Percentiles rank a stretch among this genome's conserved stretches.
phyloP scores from a whole-genome alignment of 2,888 invertebrate genomes.

The Macrophya annulata region DNA sequence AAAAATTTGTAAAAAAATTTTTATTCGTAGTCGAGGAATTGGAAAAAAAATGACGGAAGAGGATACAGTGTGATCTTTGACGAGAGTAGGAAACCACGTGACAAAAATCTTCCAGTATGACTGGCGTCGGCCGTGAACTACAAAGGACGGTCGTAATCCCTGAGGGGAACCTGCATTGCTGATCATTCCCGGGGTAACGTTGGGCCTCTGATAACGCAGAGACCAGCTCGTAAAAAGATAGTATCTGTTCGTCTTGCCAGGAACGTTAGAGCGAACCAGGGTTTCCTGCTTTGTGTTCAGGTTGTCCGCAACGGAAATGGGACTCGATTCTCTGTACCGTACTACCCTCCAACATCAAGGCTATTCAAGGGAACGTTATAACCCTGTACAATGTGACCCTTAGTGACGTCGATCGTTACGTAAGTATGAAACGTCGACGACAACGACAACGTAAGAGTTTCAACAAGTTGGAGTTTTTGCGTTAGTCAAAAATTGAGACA shows the following conservation, averaged over 20 bases:
- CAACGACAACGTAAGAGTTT: not conserved
- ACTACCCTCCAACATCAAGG: not conserved
- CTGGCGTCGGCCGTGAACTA: constrained; percentile 18
- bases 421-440: not conserved
- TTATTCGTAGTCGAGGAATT: not conserved
- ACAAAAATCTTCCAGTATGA: not conserved
- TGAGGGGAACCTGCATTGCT: not conserved
- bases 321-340: constrained; percentile 38
- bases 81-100: not conserved
- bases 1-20: not conserved
- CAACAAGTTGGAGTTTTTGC: constrained; percentile 12
- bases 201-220: constrained; percentile 43
- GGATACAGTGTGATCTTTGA: not conserved
- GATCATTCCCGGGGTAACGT: constrained; percentile 35
- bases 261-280: constrained; percentile 29
- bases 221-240: constrained; percentile 48
- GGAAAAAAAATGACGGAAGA: too few species aligned
- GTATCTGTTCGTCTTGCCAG: constrained; percentile 46
- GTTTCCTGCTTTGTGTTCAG: constrained; percentile 50
- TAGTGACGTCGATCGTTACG: constrained; percentile 23
- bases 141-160: constrained; percentile 36
- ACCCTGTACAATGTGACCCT: constrained; percentile 31
- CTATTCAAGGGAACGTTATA: constrained; percentile 31
- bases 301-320: constrained; percentile 43
- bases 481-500: not conserved